Base-by-base conservation (phyloP, 2,113 vertebrate genomes). In the Paramormyrops kingsleyae region DNA sequence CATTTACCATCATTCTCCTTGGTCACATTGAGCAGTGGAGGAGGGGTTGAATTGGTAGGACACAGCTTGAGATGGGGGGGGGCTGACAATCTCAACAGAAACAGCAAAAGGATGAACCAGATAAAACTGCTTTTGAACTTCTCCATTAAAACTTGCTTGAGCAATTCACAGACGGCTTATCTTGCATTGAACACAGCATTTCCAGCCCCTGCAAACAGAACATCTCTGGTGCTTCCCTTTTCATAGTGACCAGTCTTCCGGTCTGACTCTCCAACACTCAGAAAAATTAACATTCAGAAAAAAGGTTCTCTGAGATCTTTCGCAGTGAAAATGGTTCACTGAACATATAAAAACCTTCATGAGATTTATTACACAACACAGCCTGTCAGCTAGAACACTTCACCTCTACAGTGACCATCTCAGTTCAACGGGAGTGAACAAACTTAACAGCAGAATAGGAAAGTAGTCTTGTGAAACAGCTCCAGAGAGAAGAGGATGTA, bases 21-120 rank as follows among this genome's bases (percentile, higher is more conserved):
- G 89, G 89, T 92, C 91, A 88, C 91, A 87, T 92, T 88, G 90
- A 89, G 89, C 17, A 46, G 44, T 15, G 83, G 44, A 8, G 87
- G 91, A 6, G 90, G 90, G 87, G 21, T 84, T 93, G 91, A 91
- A 91, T 90, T 92, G 87, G 53, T 89, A 90, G 46, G n/a, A 39
- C 35, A 31, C 46, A 42, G 27, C n/a, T 52, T 80, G 27, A 31
- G 9, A 13, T 7, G 1, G 52, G 87, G 42, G 87, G 42, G n/a
- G 39, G 88, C 2, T 27, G 15, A 66, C 21, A 77, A 35, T 27
- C n/a, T 1, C 6, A 70, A 50, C 6, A 42, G 21, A 70, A 46
- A 80, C 44, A 3, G 31, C 5, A 39, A 19, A 47, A 80, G n/a
- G 49, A 52, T 66, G 53, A 62, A 9, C 87, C 35, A n/a, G 10